These are phyloP conservation scores for Altica lythri DNA, from an alignment of 2,888 invertebrate species.

Conservation along the genomic window DNA sequence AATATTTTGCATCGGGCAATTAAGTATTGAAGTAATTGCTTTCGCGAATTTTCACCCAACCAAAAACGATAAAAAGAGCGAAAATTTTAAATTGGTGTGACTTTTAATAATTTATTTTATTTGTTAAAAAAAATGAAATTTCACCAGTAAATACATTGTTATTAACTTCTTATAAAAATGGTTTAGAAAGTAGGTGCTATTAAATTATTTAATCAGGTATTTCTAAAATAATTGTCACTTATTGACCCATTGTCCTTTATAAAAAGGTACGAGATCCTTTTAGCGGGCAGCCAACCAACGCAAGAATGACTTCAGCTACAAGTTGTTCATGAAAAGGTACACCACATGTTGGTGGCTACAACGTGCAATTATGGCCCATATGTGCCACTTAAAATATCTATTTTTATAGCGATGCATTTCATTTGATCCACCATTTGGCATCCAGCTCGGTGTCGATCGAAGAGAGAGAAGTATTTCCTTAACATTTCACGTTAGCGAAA, in stretches of 20 bases:
- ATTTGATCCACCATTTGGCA: slow-evolving; percentile 56
- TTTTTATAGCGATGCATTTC: slow-evolving; percentile 52
- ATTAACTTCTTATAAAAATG: too few species aligned
- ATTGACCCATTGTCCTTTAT: neutral
- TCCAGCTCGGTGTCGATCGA: slow-evolving; percentile 41
- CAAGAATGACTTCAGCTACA: slow-evolving; percentile 21
- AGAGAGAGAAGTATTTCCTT: slow-evolving; percentile 46
- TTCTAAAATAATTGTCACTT: too few species aligned
- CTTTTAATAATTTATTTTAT: too few species aligned
- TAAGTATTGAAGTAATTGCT: too few species aligned
- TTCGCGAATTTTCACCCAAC: too few species aligned
- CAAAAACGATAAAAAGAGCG: too few species aligned
- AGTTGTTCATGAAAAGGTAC: slow-evolving; percentile 22
- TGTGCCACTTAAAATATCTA: slow-evolving; percentile 53
- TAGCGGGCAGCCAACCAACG: neutral
- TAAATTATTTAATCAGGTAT: too few species aligned
- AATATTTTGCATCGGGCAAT: too few species aligned
- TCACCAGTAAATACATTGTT: too few species aligned
- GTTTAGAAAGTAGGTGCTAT: too few species aligned
- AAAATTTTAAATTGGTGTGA: too few species aligned
- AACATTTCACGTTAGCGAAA: slow-evolving; percentile 45
- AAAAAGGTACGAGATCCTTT: neutral
- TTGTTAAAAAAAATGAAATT: too few species aligned
- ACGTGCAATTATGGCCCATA: slow-evolving; percentile 55
- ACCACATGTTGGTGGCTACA: slow-evolving; percentile 49